These are phyloP conservation scores for Eudyptes chrysolophus DNA, from an alignment of 2,113 vertebrate species.

Conservation along the genomic window DNA sequence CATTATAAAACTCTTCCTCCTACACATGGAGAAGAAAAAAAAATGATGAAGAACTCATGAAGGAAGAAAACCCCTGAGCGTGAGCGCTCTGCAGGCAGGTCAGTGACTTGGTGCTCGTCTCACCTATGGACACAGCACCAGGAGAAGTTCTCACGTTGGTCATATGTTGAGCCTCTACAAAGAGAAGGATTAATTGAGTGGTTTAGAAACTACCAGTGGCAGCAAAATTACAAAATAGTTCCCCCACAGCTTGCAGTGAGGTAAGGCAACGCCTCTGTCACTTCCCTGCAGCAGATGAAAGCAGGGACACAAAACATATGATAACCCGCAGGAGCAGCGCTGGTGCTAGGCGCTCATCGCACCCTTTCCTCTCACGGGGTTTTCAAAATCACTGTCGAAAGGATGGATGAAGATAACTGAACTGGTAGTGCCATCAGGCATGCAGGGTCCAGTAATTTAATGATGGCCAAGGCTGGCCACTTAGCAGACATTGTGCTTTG, in stretches of 20 bases:
- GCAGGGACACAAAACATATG: not conserved
- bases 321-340: rapidly evolving
- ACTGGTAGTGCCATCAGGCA: rapidly evolving
- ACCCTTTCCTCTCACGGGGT: rapidly evolving
- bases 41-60: rapidly evolving
- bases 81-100: not conserved
- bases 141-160: not conserved
- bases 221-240: not conserved
- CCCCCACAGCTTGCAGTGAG: too few relatives aligned
- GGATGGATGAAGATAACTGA: not conserved
- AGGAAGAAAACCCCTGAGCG: not conserved
- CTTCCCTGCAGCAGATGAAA: not conserved
- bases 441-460: rapidly evolving
- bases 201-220: not conserved
- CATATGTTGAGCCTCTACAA: rapidly evolving
- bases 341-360: not conserved
- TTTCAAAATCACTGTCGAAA: not conserved
- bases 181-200: rapidly evolving
- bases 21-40: not conserved
- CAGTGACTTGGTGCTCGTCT: rapidly evolving
- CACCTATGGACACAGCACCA: rapidly evolving
- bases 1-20: not conserved
- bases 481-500: too few relatives aligned
- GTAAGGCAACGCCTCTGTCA: not conserved
- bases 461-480: not conserved